These are phyloP conservation scores for Mus spicilegus DNA, from an alignment of 2,113 vertebrate genomes.

Conservation along the genomic window DNA sequence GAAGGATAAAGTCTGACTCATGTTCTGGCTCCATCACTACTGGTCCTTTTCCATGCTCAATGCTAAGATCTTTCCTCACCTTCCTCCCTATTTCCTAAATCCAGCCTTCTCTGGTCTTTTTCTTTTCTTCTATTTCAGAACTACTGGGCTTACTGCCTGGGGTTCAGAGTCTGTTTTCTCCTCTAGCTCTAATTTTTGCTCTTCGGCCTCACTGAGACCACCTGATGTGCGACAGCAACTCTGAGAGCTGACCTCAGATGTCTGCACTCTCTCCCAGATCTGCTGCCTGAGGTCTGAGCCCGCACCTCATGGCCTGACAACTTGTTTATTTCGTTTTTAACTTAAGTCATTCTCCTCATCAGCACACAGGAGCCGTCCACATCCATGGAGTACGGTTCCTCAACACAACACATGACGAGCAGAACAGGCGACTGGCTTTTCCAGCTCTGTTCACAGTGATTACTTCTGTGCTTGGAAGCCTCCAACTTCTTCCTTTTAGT, in stretches of 20 bases:
- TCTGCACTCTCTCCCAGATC: background rate
- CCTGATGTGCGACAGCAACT: background rate
- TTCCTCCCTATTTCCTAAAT: background rate
- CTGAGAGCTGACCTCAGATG: background rate
- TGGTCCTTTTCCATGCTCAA: background rate
- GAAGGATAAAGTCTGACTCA: background rate
- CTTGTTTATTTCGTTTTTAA: background rate
- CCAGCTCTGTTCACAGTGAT: background rate
- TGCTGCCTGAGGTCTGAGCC: background rate
- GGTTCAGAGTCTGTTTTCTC: constrained; percentile 4
- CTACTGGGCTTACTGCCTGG: background rate
- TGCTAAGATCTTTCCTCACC: too few relatives aligned
- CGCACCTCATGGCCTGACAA: background rate
- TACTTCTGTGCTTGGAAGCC: background rate
- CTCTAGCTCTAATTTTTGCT: background rate
- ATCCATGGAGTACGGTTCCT: background rate
- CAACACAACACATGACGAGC: background rate
- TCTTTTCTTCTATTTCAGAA: background rate
- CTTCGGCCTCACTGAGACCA: background rate
- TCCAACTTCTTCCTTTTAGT: background rate
- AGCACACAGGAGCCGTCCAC: background rate
- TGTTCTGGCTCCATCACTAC: background rate
- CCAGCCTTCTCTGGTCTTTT: background rate
- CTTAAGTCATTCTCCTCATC: background rate
- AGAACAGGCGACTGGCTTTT: background rate